Base-by-base conservation (phyloP, 2,113 vertebrate species). In the Apeltes quadracus region DNA sequence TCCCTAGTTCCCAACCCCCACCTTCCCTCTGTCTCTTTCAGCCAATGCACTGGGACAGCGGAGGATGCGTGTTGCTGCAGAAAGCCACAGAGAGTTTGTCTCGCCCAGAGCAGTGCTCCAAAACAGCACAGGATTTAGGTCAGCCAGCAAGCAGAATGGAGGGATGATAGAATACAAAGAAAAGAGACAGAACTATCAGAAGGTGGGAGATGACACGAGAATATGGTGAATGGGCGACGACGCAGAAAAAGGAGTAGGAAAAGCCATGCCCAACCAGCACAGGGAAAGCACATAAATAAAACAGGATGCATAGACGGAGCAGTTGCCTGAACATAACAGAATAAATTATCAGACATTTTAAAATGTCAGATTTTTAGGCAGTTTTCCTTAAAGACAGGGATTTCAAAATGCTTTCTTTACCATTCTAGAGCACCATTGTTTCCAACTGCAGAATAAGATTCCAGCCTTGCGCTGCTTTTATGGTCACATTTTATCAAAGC, bases 61-160 rank as follows among this genome's bases (percentile, higher is more conserved):
- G 51, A 64, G 79, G 76, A 78, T 85, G 64, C 71, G 84, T 83
- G 86, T 79, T 78, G 76, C 71, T 72, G 71, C 59, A 72, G 72
- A 87, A 75, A 86, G 84, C 77, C 58, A 74, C 58, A 53, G 76
- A 88, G 78, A 85, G 73, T 87, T 83, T 70, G 74, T 79, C 79
- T 87, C 54, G 69, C 87, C 87, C 87, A 85, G 82, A 89, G 83
- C 73, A 75, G 51, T 69, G 79, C 87, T 87, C 75, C 79, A 79
- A 87, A 89, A 86, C 80, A 79, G 85, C 64, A 63, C 69, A 79
- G 81, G 85, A 93, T 93, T 89, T 91, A 92, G 91, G 92, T 94
- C 92, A 93, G 71, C 84, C 82, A 87, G 84, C 73, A 62, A 88
- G 79, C 77, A 75, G 85, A 72, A 88, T 75, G 75, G 78, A 83